These are phyloP conservation scores for Leucophenga montana DNA, from an alignment of 2,888 invertebrate species.

Conservation along the genomic window DNA sequence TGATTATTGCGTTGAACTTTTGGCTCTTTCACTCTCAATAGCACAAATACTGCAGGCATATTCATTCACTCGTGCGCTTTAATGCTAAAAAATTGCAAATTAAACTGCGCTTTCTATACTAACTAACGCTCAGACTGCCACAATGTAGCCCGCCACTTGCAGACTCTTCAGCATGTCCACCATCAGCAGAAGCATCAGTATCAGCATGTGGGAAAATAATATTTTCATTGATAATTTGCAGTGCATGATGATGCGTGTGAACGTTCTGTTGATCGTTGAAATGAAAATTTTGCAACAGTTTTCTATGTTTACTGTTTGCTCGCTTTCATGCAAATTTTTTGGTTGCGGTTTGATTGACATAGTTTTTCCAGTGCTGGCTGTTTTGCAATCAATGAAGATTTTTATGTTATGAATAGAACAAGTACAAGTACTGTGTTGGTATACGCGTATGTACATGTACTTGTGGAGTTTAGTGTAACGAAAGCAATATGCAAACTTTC, in stretches of 20 bases:
- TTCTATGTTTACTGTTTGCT: no score
- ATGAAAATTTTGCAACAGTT: neutral
- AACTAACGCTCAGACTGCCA: neutral
- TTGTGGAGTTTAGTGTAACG: neutral
- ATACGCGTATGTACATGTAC: no score
- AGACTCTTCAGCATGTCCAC: constrained; percentile 7
- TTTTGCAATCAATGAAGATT: neutral
- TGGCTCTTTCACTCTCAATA: neutral
- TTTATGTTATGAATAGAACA: neutral
- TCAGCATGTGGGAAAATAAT: constrained; percentile 50
- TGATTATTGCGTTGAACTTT: neutral
- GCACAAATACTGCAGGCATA: neutral
- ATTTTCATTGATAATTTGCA: constrained; percentile 46
- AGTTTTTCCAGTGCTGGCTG: constrained; percentile 30
- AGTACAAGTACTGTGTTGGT: no score
- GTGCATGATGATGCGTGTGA: constrained; percentile 9
- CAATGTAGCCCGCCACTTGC: neutral
- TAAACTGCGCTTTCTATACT: constrained; percentile 22
- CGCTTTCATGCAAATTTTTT: constrained; percentile 14
- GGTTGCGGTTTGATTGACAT: constrained; percentile 36
- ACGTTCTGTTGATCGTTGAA: neutral
- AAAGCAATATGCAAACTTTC: neutral
- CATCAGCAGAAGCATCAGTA: constrained; percentile 31
- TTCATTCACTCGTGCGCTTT: neutral
- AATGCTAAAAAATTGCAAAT: constrained; percentile 11